A percentile compares a stretch with the other conserved stretches of the same genome.
phyloP scores from a whole-genome alignment of 2,888 invertebrate genomes.

The Acleris holmiana region DNA sequence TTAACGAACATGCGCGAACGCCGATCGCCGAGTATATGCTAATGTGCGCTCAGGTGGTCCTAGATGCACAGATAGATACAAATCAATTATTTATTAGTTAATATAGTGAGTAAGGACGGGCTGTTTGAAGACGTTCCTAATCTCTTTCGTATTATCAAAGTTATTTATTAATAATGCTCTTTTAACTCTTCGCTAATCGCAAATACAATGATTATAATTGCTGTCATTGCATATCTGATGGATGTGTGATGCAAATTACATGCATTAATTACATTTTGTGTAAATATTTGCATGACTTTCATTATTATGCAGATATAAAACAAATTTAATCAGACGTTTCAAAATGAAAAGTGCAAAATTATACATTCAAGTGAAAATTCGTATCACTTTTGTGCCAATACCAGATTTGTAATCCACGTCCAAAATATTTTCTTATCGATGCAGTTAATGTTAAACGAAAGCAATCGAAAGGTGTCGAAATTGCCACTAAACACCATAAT shows the following conservation, averaged over 20 bases:
- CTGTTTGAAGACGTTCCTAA: not conserved
- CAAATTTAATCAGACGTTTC: no score
- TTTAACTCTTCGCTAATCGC: no score
- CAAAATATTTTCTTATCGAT: conserved; percentile 1
- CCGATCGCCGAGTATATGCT: conserved; percentile 56
- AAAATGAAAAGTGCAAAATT: no score
- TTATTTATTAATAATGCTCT: no score
- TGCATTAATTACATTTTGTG: no score
- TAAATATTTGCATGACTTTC: no score
- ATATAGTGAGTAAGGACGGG: conserved; percentile 8
- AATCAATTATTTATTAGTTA: conserved; percentile 23
- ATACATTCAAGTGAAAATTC: no score
- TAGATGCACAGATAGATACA: conserved; percentile 50
- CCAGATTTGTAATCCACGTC: not conserved
- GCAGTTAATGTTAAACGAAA: conserved; percentile 22
- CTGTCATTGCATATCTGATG: no score
- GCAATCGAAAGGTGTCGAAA: conserved; percentile 25
- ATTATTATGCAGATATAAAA: no score
- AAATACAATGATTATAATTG: no score
- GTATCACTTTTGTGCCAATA: not conserved
- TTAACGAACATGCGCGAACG: conserved; percentile 7
- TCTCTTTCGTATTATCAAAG: no score
- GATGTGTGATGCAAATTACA: no score
- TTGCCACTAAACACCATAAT: conserved; percentile 17
- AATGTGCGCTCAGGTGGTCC: conserved; percentile 71